Percentiles rank a stretch among this genome's conserved stretches.
Conservation (phyloP, 2,888 invertebrate species). For the Portevinia maculata region DNA sequence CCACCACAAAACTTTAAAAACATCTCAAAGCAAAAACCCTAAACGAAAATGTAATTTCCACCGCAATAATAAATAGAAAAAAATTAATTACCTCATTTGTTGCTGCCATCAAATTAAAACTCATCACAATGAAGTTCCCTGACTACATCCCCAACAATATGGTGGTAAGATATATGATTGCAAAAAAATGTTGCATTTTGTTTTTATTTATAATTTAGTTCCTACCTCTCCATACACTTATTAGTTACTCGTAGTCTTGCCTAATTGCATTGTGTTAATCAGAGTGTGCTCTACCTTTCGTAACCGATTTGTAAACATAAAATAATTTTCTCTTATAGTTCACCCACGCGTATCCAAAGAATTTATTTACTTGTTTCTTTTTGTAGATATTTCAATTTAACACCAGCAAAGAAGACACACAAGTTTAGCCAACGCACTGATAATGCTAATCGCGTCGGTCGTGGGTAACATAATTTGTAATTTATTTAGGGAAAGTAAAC, state of each 20-base stretch:
- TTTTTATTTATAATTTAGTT: constrained; percentile 37
- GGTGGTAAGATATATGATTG: constrained; percentile 76
- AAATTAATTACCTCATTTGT: constrained; percentile 46
- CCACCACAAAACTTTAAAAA: constrained; percentile 13
- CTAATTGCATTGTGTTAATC: constrained; percentile 64
- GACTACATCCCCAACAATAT: constrained; percentile 82
- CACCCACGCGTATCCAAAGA: constrained; percentile 62
- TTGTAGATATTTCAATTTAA: constrained; percentile 25
- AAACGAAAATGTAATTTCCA: constrained; percentile 45
- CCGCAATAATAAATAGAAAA: constrained; percentile 3
- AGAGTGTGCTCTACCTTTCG: constrained; percentile 65
- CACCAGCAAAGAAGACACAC: too few relatives aligned
- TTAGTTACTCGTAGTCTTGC: constrained; percentile 17
- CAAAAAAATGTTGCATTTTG: constrained; percentile 37
- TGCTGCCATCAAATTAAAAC: constrained; percentile 33
- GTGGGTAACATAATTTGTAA: constrained; percentile 14
- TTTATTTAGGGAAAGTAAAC: constrained; percentile 58
- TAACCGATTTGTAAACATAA: constrained; percentile 49
- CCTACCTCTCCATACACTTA: constrained; percentile 25
- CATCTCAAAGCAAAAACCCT: constrained; percentile 21
- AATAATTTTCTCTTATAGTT: constrained; percentile 24
- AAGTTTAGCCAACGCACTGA: too few relatives aligned
- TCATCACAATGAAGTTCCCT: constrained; percentile 80
- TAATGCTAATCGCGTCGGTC: too few relatives aligned
- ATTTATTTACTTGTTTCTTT: constrained; percentile 24